Conservation (phyloP, 1,140 invertebrate genomes). For the Charaxes varanes region DNA sequence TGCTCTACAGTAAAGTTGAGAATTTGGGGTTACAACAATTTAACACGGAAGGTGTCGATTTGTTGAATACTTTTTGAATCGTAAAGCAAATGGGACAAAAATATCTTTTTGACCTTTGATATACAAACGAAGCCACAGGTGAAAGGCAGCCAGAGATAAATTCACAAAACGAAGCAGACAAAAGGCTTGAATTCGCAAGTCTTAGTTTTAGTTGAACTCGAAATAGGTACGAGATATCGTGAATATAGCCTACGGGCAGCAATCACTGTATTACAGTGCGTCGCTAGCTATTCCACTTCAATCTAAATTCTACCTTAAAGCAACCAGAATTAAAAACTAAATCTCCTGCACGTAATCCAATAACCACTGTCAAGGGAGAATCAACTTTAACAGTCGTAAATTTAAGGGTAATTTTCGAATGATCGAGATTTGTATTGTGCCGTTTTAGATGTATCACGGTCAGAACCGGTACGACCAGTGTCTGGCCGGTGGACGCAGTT, state of each 20-base stretch:
- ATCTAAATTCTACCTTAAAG: slow-evolving; percentile 23
- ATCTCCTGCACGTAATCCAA: slow-evolving; percentile 10
- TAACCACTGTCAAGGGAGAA: not conserved
- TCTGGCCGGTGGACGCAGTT: slow-evolving; percentile 36
- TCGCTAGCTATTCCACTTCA: no score
- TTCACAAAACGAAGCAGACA: slow-evolving; percentile 13
- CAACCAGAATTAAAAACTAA: slow-evolving; percentile 4
- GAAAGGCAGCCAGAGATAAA: no score
- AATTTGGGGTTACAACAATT: no score
- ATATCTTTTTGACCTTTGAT: no score
- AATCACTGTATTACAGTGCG: slow-evolving; percentile 9
- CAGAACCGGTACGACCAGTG: slow-evolving; percentile 52
- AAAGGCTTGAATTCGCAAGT: slow-evolving; percentile 8
- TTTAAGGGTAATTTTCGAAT: slow-evolving; percentile 3
- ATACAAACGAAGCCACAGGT: no score
- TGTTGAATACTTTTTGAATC: no score
- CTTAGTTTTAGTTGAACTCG: slow-evolving; percentile 23
- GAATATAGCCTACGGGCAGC: slow-evolving; percentile 30
- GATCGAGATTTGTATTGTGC: slow-evolving; percentile 1
- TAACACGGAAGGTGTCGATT: no score
- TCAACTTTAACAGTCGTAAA: not conserved
- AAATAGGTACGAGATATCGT: slow-evolving; percentile 23
- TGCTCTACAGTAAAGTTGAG: no score
- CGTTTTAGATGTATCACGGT: slow-evolving; percentile 5
- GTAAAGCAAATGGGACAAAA: no score